phyloP scores from a whole-genome alignment of 1,140 invertebrate species.

The Capitella teleta region DNA sequence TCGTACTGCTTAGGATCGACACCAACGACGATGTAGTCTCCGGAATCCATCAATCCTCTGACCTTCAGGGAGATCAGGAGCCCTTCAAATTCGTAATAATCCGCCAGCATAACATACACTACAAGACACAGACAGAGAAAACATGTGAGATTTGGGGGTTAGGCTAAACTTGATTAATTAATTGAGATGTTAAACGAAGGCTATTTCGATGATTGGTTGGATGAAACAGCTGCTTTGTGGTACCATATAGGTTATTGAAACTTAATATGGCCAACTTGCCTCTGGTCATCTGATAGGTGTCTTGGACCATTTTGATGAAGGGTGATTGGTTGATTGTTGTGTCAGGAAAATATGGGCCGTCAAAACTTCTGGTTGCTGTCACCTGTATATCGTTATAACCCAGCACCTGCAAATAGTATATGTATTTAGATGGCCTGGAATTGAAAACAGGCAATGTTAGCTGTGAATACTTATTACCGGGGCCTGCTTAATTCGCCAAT shows the following conservation, averaged over 20 bases:
- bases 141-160: background rate
- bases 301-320: constrained; percentile 9
- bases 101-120: constrained; percentile 11
- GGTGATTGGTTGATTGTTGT: background rate
- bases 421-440: too few species aligned
- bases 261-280: constrained; percentile 4
- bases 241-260: background rate
- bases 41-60: constrained; percentile 26
- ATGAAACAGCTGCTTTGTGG: background rate
- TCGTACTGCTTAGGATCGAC: constrained; percentile 24
- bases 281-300: constrained; percentile 9
- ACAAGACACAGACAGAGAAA: background rate
- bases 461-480: too few species aligned
- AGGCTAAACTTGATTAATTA: background rate
- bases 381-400: constrained; percentile 1
- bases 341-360: background rate
- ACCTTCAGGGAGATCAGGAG: constrained; percentile 30
- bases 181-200: background rate
- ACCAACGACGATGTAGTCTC: constrained; percentile 36
- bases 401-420: constrained; percentile 1
- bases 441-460: too few species aligned
- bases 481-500: too few species aligned
- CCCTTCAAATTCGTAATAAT: constrained; percentile 19
- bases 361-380: background rate
- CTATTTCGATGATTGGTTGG: background rate